Base-by-base conservation (phyloP, 1,140 invertebrate species). In the Zaprionus davidi region DNA sequence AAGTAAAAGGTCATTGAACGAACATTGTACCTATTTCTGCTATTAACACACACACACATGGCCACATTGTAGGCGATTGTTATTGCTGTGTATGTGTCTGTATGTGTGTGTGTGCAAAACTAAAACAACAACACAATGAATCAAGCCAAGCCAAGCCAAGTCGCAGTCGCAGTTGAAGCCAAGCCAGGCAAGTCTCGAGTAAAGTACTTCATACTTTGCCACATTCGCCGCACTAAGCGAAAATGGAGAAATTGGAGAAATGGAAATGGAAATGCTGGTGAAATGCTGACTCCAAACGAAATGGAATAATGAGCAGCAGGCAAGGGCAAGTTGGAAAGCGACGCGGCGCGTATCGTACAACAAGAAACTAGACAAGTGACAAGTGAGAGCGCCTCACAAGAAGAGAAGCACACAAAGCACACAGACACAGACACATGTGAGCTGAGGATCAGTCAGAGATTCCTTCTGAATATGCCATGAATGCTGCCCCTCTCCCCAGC, bases 1-100 rank as follows among this genome's bases (percentile, higher is more conserved):
- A 88, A 81, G 81, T 90, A 90, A 88, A 90, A 90, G 81, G 85
- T 88, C 84, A 90, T 84, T 88, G 84, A 80, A 90, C 84, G 85
- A 79, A 88, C 71, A 84, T 88, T 87, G 84, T 87, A 88, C 84
- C 74, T 90, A 88, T 90, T 90, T 84, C 78, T 78, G 73, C 69
- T 68, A 79, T 79, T 76, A 65, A 46, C 80, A 79, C 65, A 56
- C 22, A 53, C 28, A 34, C 60, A 72, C 36, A 51, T 58, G n/a
- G n/a, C n/a, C 66, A 64, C 58, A 51, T 51, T 36, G 56, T 66
- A 66, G 60, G 56, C 74, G 68, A 76, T 67, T 75, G 71, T 70
- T 63, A 67, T 62, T 64, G 58, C 26, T 59, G 11, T 56, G n/a
- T 46, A 9, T 41, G 49, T 59, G 38, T 20, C 20, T 53, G 60